Evolutionary conservation across 2,113 vertebrate species (phyloP).

Genomic region (Forbesichthys papilliferus): DNA sequence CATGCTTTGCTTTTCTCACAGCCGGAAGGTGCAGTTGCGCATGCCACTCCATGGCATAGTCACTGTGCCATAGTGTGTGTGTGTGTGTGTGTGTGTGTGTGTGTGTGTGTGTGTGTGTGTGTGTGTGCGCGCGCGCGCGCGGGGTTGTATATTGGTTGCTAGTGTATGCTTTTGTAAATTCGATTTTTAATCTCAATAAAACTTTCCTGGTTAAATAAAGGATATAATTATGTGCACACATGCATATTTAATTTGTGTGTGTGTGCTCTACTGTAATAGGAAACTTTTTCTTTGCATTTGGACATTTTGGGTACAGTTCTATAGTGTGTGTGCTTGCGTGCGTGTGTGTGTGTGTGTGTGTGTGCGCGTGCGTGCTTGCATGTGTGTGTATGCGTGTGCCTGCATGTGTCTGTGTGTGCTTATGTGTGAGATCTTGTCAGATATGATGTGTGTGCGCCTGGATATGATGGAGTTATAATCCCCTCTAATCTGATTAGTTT

Average conservation of each 20-base stretch:
- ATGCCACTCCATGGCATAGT: neutral
- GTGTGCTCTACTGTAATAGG: neutral
- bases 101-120: slow-evolving; percentile 18
- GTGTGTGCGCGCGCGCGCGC: neutral
- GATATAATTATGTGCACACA: neutral
- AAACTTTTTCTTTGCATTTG: neutral
- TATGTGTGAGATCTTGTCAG: neutral
- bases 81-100: slow-evolving; percentile 28
- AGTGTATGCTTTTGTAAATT: neutral
- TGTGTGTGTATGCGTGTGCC: slow-evolving; percentile 1
- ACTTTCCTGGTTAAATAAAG: too few relatives aligned
- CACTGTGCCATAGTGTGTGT: neutral
- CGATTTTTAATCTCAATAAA: too few relatives aligned
- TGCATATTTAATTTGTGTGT: neutral
- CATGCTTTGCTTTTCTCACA: slow-evolving; percentile 28
- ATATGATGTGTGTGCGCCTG: slow-evolving; percentile 12
- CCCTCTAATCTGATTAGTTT: slow-evolving; percentile 63
- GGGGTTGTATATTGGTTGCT: neutral
- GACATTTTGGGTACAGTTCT: neutral
- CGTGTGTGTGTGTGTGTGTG: neutral
- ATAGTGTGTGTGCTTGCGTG: neutral
- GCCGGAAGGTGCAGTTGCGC: slow-evolving; percentile 1
- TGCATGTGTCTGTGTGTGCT: neutral
- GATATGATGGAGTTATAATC: slow-evolving; percentile 55
- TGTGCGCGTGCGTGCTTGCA: slow-evolving; percentile 7